Percentiles rank a stretch among this genome's conserved stretches.
Evolutionary conservation across 2,888 invertebrate species (phyloP).

Genomic region (Leptinotarsa juncta): DNA sequence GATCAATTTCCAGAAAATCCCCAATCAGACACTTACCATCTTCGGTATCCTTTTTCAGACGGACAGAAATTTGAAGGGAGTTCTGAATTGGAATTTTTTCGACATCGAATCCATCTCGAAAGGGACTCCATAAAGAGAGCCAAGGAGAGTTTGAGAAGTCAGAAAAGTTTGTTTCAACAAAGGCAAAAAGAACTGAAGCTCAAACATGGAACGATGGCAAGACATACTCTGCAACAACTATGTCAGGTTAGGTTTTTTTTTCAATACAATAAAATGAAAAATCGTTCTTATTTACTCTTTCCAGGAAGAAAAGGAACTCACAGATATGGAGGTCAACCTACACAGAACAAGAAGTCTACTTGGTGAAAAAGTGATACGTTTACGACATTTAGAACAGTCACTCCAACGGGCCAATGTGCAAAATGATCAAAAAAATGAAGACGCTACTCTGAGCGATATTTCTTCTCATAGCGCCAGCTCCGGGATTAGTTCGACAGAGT

Average conservation of each 20-base stretch:
- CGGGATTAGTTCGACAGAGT: conserved; percentile 75
- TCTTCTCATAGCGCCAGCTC: conserved; percentile 73
- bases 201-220: conserved; percentile 66
- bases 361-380: conserved; percentile 84
- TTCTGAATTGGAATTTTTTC: conserved; percentile 84
- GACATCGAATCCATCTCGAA: conserved; percentile 84
- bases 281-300: conserved; percentile 50
- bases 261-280: no score
- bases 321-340: conserved; percentile 85
- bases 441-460: conserved; percentile 75
- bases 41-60: conserved; percentile 85
- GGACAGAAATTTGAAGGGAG: conserved; percentile 67
- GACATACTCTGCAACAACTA: conserved; percentile 69
- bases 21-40: conserved; percentile 79
- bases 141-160: conserved; percentile 78
- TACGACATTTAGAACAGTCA: conserved; percentile 84
- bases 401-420: conserved; percentile 72
- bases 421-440: conserved; percentile 65
- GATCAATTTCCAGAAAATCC: conserved; percentile 80
- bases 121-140: conserved; percentile 85
- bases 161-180: conserved; percentile 76
- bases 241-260: conserved; percentile 65
- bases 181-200: conserved; percentile 70
- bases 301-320: conserved; percentile 84
- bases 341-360: conserved; percentile 83